Percentiles rank a stretch among this genome's conserved stretches.
Evolutionary conservation across 2,888 invertebrate genomes (phyloP).

Genomic region (Cheilosia soror): DNA sequence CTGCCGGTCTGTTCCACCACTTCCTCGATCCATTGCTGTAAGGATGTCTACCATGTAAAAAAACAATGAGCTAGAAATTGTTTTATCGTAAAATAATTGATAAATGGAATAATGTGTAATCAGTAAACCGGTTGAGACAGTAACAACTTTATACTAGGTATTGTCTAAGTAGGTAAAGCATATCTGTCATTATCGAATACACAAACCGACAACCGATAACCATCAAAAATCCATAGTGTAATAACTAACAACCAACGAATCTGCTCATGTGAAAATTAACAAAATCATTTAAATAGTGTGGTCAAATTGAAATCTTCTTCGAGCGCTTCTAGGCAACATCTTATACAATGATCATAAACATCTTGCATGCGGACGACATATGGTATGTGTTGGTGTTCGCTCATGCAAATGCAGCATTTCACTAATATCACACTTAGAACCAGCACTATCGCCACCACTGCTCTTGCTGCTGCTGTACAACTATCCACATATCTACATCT

Average conservation of each 20-base stretch:
- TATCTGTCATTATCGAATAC: no score
- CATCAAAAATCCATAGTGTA: constrained; percentile 16
- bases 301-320: neutral
- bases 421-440: constrained; percentile 62
- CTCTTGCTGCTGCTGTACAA: constrained; percentile 5
- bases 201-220: no score
- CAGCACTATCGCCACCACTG: constrained; percentile 35
- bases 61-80: no score
- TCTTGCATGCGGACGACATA: constrained; percentile 34
- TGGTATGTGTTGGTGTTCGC: constrained; percentile 17
- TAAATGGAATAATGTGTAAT: no score
- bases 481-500: constrained; percentile 14
- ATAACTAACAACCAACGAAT: neutral
- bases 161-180: no score
- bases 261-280: constrained; percentile 21
- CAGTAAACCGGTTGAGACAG: no score
- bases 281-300: constrained; percentile 5
- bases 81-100: no score
- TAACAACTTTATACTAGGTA: no score
- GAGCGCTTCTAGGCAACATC: neutral
- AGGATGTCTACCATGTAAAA: no score
- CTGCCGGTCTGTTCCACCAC: no score
- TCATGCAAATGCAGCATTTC: constrained; percentile 48
- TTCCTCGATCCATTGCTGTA: no score
- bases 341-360: constrained; percentile 33